Conservation (phyloP, 2,888 invertebrate genomes). For the Pilophorus perplexus region DNA sequence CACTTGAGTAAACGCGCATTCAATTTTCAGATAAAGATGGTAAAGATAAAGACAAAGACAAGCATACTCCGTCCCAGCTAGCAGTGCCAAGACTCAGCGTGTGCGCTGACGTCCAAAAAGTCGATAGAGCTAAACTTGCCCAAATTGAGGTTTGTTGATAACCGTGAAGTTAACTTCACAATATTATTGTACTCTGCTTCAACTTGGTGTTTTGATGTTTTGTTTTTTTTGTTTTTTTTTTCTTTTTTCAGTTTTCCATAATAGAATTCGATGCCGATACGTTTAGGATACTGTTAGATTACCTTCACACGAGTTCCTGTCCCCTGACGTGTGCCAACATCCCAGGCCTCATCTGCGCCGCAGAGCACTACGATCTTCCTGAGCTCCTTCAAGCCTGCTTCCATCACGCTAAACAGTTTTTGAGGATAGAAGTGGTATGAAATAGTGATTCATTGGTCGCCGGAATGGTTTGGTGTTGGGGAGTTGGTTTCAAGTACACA, state of each 20-base stretch:
- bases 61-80: constrained; percentile 67
- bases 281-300: constrained; percentile 84
- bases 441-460: too few species aligned
- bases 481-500: too few species aligned
- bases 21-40: constrained; percentile 75
- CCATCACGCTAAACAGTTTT: constrained; percentile 91
- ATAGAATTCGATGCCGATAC: constrained; percentile 94
- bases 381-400: constrained; percentile 91
- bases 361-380: constrained; percentile 90
- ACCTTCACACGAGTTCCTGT: constrained; percentile 89
- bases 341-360: constrained; percentile 89
- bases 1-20: too few species aligned
- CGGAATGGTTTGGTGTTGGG: too few species aligned
- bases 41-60: constrained; percentile 78
- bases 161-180: constrained; percentile 29
- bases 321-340: constrained; percentile 88
- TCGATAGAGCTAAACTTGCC: constrained; percentile 84
- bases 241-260: constrained; percentile 73
- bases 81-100: constrained; percentile 86
- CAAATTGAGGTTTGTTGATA: constrained; percentile 90
- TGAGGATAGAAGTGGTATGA: constrained; percentile 84
- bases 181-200: too few species aligned
- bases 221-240: not conserved
- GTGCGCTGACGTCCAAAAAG: constrained; percentile 91
- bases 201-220: not conserved